Percentiles rank a stretch among this genome's conserved stretches.
phyloP scores from a whole-genome alignment of 1,140 invertebrate species.

The Ptiloglossa arizonensis region DNA sequence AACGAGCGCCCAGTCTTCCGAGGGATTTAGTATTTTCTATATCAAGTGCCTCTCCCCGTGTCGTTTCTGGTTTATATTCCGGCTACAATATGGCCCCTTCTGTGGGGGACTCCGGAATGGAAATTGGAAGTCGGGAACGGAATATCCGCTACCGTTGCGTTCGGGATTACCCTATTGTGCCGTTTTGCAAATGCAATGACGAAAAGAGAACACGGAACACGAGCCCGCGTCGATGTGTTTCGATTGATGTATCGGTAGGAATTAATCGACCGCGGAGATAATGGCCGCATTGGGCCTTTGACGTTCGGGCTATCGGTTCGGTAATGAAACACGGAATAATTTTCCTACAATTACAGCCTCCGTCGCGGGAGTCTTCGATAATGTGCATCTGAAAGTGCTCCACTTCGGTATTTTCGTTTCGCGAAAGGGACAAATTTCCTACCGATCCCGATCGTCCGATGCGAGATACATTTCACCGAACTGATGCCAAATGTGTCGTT shows the following conservation, averaged over 20 bases:
- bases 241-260: slow-evolving; percentile 32
- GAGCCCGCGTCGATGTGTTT: not conserved
- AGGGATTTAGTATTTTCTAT: slow-evolving; percentile 28
- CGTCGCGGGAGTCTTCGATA: slow-evolving; percentile 4
- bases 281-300: not conserved
- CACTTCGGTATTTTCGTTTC: not conserved
- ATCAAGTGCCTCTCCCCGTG: too few relatives aligned
- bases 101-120: not conserved
- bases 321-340: slow-evolving; percentile 40
- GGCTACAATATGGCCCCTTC: not conserved
- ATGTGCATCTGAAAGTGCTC: not conserved
- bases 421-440: too few relatives aligned
- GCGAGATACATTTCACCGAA: too few relatives aligned
- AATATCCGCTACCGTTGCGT: slow-evolving; percentile 7
- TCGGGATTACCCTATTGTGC: slow-evolving; percentile 14
- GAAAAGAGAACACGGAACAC: slow-evolving; percentile 2
- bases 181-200: not conserved
- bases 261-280: slow-evolving; percentile 42
- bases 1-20: slow-evolving; percentile 4
- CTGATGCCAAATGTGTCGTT: too few relatives aligned
- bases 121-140: slow-evolving; percentile 12
- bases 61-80: slow-evolving; percentile 37
- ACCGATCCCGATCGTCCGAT: too few relatives aligned
- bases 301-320: not conserved
- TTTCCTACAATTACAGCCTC: slow-evolving; percentile 18